Base-by-base conservation (phyloP, 1,140 invertebrate species). In the Rhagoletis pomonella region DNA sequence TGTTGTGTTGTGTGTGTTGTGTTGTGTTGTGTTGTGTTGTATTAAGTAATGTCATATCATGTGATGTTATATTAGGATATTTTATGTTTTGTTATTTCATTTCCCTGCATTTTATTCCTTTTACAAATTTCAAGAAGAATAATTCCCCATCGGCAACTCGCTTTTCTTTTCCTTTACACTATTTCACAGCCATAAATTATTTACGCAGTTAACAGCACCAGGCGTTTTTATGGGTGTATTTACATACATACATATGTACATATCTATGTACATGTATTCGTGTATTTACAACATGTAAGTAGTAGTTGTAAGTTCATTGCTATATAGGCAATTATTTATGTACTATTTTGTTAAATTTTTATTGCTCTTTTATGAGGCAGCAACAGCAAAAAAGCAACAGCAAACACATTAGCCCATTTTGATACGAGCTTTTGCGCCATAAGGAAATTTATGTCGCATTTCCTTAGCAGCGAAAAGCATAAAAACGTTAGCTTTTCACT, bases 401-500 rank as follows among this genome's bases (percentile, higher is more conserved):
- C 19, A 81, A 55, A 55, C 10, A 12, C 17, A 81, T 55, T 12
- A 55, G 47, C 29, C 5, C 47, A 55, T 81, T 67, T 81, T 81
- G 73, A 81, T 81, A 81, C 55, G n/a, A n/a, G n/a, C n/a, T n/a
- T n/a, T 55, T 29, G 42, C 17, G 47, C 50, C 73, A 81, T 81
- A 50, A 81, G 55, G 73, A 81, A 81, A 81, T 81, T 81, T 81
- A 81, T 81, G 73, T 55, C 44, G 17, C 47, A 81, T 81, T 81
- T 81, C 73, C 73, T 58, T n/a, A 55, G 44, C 19, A 55, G 1
- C 12, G 55, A 81, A 73, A 44, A 73, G 67, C 39, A 73, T 73
- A 73, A 73, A 81, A 81, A 81, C 47, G n/a, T 81, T 47, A 81
- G 42, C n/a, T 81, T 4, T 39, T 67, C 29, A 19, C 14, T 67